Conservation (phyloP, 1,140 invertebrate species). For the Triops longicaudatus region DNA sequence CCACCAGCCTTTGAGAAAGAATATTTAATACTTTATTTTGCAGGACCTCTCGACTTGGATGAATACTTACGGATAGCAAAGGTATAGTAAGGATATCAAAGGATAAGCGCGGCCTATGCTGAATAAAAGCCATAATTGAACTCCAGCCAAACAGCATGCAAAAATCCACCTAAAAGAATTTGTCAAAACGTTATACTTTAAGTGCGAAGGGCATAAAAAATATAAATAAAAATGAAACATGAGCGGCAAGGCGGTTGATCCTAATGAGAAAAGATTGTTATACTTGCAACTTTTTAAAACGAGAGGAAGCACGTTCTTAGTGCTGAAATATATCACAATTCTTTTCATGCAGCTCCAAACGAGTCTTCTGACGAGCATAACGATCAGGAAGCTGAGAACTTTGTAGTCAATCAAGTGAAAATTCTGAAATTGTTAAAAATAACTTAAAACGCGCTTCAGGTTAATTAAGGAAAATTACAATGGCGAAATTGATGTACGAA, state of each 20-base stretch:
- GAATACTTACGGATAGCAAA: slow-evolving; percentile 68
- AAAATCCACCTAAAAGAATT: slow-evolving; percentile 17
- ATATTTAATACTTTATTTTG: neutral
- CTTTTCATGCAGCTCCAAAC: slow-evolving; percentile 55
- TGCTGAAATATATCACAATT: slow-evolving; percentile 23
- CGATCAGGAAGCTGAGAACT: slow-evolving; percentile 68
- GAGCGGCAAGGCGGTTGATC: neutral
- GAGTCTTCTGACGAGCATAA: slow-evolving; percentile 67
- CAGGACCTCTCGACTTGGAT: neutral
- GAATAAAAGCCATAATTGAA: slow-evolving; percentile 55
- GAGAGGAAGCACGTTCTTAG: neutral
- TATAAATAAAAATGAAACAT: too few species aligned
- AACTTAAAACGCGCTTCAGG: neutral
- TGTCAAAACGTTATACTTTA: too few species aligned
- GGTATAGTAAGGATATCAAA: slow-evolving; percentile 62
- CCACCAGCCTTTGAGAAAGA: neutral
- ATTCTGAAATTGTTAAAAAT: slow-evolving; percentile 60
- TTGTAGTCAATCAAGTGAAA: slow-evolving; percentile 88
- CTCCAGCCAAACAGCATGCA: neutral
- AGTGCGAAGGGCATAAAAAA: too few species aligned
- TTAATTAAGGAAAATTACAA: slow-evolving; percentile 53
- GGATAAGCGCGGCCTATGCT: slow-evolving; percentile 60
- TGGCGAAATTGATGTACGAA: slow-evolving; percentile 74
- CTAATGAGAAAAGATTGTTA: neutral
- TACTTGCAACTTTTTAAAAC: neutral